Evolutionary conservation across 2,888 invertebrate genomes (phyloP).

Genomic region (Meteorus cinctellus): DNA sequence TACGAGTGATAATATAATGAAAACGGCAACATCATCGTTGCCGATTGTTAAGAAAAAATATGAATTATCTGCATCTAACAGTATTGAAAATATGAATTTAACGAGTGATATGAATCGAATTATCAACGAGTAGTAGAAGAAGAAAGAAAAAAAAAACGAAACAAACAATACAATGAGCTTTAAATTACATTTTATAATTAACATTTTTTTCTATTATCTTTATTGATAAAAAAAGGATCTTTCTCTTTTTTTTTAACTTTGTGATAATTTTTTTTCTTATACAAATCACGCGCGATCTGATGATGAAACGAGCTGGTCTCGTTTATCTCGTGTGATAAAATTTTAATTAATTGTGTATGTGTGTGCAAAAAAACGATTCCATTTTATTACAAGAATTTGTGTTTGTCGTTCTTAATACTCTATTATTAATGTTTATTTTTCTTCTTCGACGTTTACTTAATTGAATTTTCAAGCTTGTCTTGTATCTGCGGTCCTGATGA

Average conservation of each 20-base stretch:
- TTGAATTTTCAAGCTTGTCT: too few species aligned
- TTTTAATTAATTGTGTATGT: background rate
- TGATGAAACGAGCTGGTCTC: conserved; percentile 35
- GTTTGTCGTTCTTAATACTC: too few species aligned
- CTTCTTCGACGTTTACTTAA: too few species aligned
- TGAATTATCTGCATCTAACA: background rate
- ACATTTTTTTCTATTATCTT: conserved; percentile 31
- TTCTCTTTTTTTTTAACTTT: background rate
- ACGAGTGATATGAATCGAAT: background rate
- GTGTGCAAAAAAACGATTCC: too few species aligned
- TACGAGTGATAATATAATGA: conserved; percentile 6
- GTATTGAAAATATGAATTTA: background rate
- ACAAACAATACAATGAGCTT: too few species aligned
- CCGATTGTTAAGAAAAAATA: background rate
- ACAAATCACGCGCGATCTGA: too few species aligned
- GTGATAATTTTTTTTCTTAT: conserved; percentile 1
- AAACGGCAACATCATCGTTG: background rate
- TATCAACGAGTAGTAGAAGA: background rate
- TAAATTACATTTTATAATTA: background rate
- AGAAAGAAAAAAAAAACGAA: background rate
- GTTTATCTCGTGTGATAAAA: background rate
- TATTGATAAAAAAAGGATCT: background rate
- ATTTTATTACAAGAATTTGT: too few species aligned
- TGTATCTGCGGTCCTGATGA: too few species aligned
- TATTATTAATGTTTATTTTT: too few species aligned